Evolutionary conservation across 1,140 invertebrate genomes (phyloP).

Genomic region (Drosophila kikkawai): DNA sequence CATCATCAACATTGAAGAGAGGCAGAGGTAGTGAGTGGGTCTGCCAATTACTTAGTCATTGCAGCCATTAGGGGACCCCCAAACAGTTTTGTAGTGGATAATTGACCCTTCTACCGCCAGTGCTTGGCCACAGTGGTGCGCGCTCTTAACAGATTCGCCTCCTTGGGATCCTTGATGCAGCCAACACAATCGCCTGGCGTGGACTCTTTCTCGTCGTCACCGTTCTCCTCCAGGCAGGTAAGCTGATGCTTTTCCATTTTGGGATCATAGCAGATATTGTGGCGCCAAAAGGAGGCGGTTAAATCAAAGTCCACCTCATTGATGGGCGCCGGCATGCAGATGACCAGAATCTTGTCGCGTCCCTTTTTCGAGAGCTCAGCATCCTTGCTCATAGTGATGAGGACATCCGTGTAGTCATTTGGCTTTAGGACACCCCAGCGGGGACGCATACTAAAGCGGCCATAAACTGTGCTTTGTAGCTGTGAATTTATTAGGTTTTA

Average conservation of each 20-base stretch:
- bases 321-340: constrained; percentile 43
- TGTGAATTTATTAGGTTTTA: not conserved
- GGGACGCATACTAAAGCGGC: constrained; percentile 34
- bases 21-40: constrained; percentile 4
- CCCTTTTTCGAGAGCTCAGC: constrained; percentile 33
- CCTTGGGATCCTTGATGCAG: not conserved
- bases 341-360: constrained; percentile 37
- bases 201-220: not conserved
- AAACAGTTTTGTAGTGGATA: constrained; percentile 15
- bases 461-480: constrained; percentile 33
- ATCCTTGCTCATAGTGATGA: constrained; percentile 10
- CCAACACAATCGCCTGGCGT: not conserved
- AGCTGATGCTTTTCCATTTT: constrained; percentile 43
- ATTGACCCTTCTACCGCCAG: constrained; percentile 40
- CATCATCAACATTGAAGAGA: constrained; percentile 61
- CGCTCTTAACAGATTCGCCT: not conserved
- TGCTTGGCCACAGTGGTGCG: constrained; percentile 2
- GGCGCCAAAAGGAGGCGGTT: constrained; percentile 39
- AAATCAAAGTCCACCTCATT: constrained; percentile 30
- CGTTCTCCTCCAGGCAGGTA: constrained; percentile 16
- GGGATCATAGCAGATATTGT: constrained; percentile 43
- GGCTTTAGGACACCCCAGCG: constrained; percentile 32
- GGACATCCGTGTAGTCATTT: constrained; percentile 1
- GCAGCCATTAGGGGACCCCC: constrained; percentile 21
- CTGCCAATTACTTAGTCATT: constrained; percentile 49